Evolutionary conservation across 2,888 invertebrate species (phyloP).

Genomic region (Oscheius sp.): DNA sequence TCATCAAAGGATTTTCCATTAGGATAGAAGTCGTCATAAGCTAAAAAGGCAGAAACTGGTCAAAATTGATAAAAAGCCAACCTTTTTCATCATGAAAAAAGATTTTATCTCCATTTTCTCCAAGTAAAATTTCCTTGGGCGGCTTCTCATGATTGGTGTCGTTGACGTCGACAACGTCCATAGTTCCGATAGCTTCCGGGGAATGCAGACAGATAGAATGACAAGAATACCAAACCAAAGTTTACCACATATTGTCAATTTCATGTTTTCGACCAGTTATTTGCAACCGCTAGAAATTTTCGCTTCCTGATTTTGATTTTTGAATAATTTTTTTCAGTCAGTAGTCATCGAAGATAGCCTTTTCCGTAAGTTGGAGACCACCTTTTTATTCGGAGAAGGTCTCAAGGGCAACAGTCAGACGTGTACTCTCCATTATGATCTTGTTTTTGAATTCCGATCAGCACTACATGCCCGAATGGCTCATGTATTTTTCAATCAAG

Average conservation of each 20-base stretch:
- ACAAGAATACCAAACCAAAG: no score
- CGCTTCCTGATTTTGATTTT: no score
- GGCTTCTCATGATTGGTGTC: no score
- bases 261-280: no score
- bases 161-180: no score
- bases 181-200: no score
- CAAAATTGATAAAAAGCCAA: background rate
- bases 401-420: slow-evolving; percentile 27
- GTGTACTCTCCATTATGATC: slow-evolving; percentile 74
- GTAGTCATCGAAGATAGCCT: slow-evolving; percentile 89
- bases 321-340: slow-evolving; percentile 77
- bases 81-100: slow-evolving; percentile 30
- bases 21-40: slow-evolving; percentile 43
- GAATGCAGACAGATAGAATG: no score
- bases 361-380: slow-evolving; percentile 88
- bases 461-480: slow-evolving; percentile 88
- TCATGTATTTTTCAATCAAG: slow-evolving; percentile 91
- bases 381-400: slow-evolving; percentile 90
- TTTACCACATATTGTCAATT: no score
- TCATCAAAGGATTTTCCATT: slow-evolving; percentile 50
- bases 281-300: no score
- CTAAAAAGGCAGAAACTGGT: slow-evolving; percentile 20
- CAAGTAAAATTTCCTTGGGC: no score
- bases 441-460: slow-evolving; percentile 87
- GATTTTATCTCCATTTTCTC: slow-evolving; percentile 20